Evolutionary conservation across 2,113 vertebrate genomes (phyloP).

Genomic region (Corythoichthys intestinalis): DNA sequence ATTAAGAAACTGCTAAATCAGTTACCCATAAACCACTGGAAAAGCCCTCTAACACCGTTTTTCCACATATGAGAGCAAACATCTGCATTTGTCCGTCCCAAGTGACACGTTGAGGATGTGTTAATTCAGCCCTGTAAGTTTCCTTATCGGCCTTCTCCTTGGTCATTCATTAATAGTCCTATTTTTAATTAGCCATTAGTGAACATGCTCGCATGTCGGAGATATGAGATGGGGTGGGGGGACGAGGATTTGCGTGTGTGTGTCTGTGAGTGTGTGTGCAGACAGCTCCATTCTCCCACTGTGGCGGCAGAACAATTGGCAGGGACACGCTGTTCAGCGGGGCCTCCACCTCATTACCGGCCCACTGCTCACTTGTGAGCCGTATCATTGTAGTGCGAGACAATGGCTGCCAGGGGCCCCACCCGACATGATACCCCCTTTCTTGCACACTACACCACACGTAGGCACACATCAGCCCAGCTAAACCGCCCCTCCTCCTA

Average conservation of each 20-base stretch:
- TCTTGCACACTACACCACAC: conserved; percentile 19
- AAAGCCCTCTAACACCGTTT: too few relatives aligned
- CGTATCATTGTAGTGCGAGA: conserved; percentile 66
- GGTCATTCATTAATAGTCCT: conserved; percentile 71
- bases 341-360: conserved; percentile 65
- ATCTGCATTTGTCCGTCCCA: conserved; percentile 17
- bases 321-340: conserved; percentile 52
- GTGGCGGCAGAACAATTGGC: conserved; percentile 62
- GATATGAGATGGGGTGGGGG: conserved; percentile 55
- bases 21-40: not conserved
- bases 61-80: conserved; percentile 6
- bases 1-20: not conserved
- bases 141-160: conserved; percentile 64
- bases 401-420: conserved; percentile 65
- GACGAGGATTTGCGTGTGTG: conserved; percentile 17
- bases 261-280: conserved; percentile 25
- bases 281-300: conserved; percentile 64
- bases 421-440: conserved; percentile 46
- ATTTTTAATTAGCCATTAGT: conserved; percentile 78
- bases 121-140: conserved; percentile 67
- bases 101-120: conserved; percentile 62
- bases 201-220: conserved; percentile 71
- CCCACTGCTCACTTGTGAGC: conserved; percentile 68
- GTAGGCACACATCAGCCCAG: conserved; percentile 18
- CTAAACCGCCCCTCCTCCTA: conserved; percentile 17